A percentile compares a stretch with the other conserved stretches of the same genome.
phyloP scores from a whole-genome alignment of 1,140 invertebrate species.

The Branchinecta lynchi region DNA sequence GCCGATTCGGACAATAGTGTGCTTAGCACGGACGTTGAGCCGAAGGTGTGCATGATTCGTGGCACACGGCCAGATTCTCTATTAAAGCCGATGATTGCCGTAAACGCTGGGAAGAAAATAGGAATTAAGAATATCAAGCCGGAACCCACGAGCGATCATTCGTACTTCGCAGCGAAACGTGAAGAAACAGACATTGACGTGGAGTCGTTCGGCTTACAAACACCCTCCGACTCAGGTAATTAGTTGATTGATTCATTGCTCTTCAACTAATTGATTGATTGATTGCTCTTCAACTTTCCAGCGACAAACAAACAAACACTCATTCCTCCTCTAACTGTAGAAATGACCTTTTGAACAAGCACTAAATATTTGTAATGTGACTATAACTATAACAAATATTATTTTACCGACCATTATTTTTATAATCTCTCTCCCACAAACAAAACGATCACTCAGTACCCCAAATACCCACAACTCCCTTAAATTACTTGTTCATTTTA shows the following conservation, averaged over 20 bases:
- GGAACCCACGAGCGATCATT: conserved; percentile 40
- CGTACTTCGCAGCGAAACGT: conserved; percentile 45
- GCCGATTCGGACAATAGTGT: conserved; percentile 16
- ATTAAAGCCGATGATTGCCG: not conserved
- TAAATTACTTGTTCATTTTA: too few species aligned
- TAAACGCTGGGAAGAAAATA: conserved; percentile 10
- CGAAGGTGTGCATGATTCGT: conserved; percentile 26
- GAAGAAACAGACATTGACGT: conserved; percentile 37
- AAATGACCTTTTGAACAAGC: too few species aligned
- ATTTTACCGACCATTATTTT: too few species aligned
- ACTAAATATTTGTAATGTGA: too few species aligned
- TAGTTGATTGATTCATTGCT: conserved; percentile 24
- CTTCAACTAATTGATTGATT: too few species aligned
- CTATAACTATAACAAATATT: too few species aligned
- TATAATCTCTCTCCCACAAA: too few species aligned
- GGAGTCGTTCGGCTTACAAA: conserved; percentile 48
- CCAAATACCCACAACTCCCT: too few species aligned
- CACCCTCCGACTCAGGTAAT: conserved; percentile 72
- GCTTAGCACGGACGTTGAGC: conserved; percentile 22
- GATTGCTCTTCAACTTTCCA: too few species aligned
- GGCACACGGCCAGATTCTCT: conserved; percentile 23
- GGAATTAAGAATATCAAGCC: conserved; percentile 12
- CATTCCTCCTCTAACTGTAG: too few species aligned
- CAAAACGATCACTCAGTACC: too few species aligned
- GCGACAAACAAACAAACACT: too few species aligned